Evolutionary conservation across 2,888 invertebrate genomes (phyloP).

Genomic region (Caenorhabditis sp.): DNA sequence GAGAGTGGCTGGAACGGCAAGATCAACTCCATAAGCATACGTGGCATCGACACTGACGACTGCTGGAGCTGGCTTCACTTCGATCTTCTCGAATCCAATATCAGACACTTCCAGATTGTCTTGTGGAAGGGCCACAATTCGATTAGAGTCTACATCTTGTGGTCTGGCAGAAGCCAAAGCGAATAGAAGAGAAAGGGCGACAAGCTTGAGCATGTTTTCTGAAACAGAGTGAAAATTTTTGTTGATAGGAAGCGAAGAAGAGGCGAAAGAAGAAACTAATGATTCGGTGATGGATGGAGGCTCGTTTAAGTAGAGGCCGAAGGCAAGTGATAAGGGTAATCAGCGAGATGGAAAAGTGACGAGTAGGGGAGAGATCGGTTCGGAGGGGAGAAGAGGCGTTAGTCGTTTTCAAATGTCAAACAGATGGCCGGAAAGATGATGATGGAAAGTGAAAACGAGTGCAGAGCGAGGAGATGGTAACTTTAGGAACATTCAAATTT

Average conservation of each 20-base stretch:
- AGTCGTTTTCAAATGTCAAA: slow-evolving; percentile 47
- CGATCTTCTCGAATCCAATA: slow-evolving; percentile 43
- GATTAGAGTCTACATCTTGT: slow-evolving; percentile 48
- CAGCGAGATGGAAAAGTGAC: slow-evolving; percentile 46
- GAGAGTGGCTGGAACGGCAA: slow-evolving; percentile 48
- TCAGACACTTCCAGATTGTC: slow-evolving; percentile 16
- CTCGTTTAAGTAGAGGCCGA: slow-evolving; percentile 56
- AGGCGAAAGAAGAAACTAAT: slow-evolving; percentile 20
- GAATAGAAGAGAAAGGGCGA: slow-evolving; percentile 28
- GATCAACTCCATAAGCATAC: slow-evolving; percentile 58
- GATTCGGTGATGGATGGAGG: slow-evolving; percentile 57
- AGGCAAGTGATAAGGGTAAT: slow-evolving; percentile 53
- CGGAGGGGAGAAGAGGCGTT: slow-evolving; percentile 27
- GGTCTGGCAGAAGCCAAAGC: slow-evolving; percentile 47
- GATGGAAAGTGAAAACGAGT: background rate
- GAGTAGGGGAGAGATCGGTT: slow-evolving; percentile 41
- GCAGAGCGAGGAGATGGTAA: background rate
- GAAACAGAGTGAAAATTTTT: slow-evolving; percentile 16
- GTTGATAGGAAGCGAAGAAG: slow-evolving; percentile 28
- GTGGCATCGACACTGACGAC: slow-evolving; percentile 46
- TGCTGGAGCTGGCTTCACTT: slow-evolving; percentile 41
- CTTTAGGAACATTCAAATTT: background rate
- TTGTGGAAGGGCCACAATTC: slow-evolving; percentile 30
- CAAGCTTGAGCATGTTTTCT: slow-evolving; percentile 52
- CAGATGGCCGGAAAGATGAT: slow-evolving; percentile 33